A percentile compares a stretch with the other conserved stretches of the same genome.
These are phyloP conservation scores for Tetramorium simillimum DNA, from an alignment of 1,140 invertebrate species.

Conservation along the genomic window DNA sequence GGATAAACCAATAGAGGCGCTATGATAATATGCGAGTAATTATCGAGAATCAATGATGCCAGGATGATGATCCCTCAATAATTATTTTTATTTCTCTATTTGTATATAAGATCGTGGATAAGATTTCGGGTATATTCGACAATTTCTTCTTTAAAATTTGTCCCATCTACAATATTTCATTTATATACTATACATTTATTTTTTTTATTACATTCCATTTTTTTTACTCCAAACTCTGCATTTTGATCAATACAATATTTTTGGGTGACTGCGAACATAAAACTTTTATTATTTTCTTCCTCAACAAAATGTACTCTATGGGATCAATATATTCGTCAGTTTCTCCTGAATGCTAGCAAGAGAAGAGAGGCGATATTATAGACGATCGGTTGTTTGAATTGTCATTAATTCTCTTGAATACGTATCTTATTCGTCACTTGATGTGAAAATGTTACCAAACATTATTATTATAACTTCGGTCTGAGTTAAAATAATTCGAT, in stretches of 20 bases:
- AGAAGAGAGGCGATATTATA: not conserved
- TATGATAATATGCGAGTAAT: not conserved
- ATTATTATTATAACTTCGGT: not conserved
- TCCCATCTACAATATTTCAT: not conserved
- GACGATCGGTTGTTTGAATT: not conserved
- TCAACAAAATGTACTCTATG: not conserved
- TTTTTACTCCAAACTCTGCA: not conserved
- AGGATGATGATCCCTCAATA: not conserved
- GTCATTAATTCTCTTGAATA: not conserved
- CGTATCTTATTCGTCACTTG: not conserved
- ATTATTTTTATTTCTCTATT: slow-evolving; percentile 3
- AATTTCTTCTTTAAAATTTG: slow-evolving; percentile 10
- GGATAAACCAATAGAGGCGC: not conserved
- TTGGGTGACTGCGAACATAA: not conserved
- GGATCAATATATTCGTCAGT: not conserved
- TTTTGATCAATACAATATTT: not conserved
- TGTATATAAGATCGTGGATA: not conserved
- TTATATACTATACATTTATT: not conserved
- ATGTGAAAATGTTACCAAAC: not conserved
- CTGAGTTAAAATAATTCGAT: not conserved
- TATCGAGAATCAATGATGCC: not conserved
- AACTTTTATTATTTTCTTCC: not conserved
- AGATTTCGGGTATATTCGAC: not conserved
- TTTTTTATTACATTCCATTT: not conserved
- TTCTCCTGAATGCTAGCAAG: not conserved